These are phyloP conservation scores for Hemiscyllium ocellatum DNA, from an alignment of 2,113 vertebrate species.

Conservation along the genomic window DNA sequence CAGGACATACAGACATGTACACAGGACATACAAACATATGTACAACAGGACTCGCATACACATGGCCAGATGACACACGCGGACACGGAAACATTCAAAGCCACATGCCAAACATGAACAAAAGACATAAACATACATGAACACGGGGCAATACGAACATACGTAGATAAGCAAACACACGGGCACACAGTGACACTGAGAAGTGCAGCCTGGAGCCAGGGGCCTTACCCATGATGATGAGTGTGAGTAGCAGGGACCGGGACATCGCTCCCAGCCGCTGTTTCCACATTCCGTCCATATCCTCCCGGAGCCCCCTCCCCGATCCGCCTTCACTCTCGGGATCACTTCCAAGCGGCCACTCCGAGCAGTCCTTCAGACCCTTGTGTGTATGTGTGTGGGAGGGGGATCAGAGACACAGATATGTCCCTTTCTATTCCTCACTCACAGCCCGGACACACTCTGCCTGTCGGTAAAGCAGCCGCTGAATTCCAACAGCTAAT, in stretches of 20 bases:
- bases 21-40: not conserved
- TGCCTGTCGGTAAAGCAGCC: not conserved
- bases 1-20: not conserved
- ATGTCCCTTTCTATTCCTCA: too few species aligned
- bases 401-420: not conserved
- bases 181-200: not conserved
- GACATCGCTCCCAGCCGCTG: not conserved
- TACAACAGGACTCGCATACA: too few species aligned
- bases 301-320: not conserved
- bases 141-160: not conserved
- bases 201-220: not conserved
- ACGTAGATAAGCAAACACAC: not conserved
- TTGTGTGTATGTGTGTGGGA: not conserved
- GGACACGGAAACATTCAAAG: too few species aligned
- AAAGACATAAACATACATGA: too few species aligned
- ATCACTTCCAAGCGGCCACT: not conserved
- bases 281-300: not conserved
- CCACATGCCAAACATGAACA: not conserved
- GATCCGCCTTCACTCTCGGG: not conserved
- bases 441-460: too few species aligned
- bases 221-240: not conserved
- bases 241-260: not conserved
- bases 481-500: not conserved
- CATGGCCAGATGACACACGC: not conserved
- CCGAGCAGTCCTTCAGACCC: too few species aligned